A percentile compares a stretch with the other conserved stretches of the same genome.
These are phyloP conservation scores for Anadara kagoshimensis DNA, from an alignment of 1,140 invertebrate species.

Conservation along the genomic window DNA sequence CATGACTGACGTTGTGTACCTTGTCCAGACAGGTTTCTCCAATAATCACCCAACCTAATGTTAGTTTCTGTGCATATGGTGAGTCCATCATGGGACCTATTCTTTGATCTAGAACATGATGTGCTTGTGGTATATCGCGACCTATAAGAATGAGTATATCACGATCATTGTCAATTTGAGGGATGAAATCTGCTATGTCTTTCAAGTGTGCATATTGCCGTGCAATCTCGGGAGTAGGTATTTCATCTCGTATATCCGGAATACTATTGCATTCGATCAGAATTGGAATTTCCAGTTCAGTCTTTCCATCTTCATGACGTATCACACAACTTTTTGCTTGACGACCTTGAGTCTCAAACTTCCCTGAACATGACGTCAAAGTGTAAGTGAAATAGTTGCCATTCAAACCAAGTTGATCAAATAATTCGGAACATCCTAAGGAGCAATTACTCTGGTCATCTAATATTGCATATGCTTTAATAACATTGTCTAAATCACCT, in stretches of 20 bases:
- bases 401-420: slow-evolving; percentile 14
- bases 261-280: slow-evolving; percentile 28
- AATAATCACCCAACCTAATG: slow-evolving; percentile 33
- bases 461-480: slow-evolving; percentile 11
- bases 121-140: slow-evolving; percentile 25
- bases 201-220: slow-evolving; percentile 6
- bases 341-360: slow-evolving; percentile 2
- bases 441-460: slow-evolving; percentile 35
- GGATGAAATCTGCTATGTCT: slow-evolving; percentile 5
- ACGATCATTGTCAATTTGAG: background rate
- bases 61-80: slow-evolving; percentile 27
- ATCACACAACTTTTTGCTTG: slow-evolving; percentile 9
- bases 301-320: background rate
- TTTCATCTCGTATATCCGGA: slow-evolving; percentile 22
- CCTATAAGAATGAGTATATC: slow-evolving; percentile 20
- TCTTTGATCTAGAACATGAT: slow-evolving; percentile 27
- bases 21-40: slow-evolving; percentile 26
- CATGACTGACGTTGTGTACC: no score
- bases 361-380: slow-evolving; percentile 29
- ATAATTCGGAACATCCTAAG: slow-evolving; percentile 16
- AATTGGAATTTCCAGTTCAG: slow-evolving; percentile 5
- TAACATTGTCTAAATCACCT: background rate
- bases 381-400: background rate
- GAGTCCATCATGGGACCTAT: background rate
- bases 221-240: slow-evolving; percentile 13